Conservation (phyloP, 2,113 vertebrate species). For the Macrotus californicus region DNA sequence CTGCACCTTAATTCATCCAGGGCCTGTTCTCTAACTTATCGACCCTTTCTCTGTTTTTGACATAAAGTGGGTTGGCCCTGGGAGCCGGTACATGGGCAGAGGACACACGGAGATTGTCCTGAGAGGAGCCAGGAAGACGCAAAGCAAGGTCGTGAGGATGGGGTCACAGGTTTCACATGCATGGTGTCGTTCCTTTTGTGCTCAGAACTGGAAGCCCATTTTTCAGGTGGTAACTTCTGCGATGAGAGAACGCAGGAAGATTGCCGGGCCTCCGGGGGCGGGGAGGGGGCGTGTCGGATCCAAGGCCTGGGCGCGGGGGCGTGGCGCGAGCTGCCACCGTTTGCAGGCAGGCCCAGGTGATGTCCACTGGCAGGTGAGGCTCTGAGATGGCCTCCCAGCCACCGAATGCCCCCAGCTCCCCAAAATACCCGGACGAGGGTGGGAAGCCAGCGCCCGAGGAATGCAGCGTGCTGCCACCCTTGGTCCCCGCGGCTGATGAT, state of each 20-base stretch:
- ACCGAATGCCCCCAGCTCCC: rapidly evolving
- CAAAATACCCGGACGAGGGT: rapidly evolving
- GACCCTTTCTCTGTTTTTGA: background rate
- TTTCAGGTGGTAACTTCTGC: background rate
- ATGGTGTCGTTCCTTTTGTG: background rate
- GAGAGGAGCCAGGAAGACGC: background rate
- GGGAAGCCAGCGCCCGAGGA: rapidly evolving
- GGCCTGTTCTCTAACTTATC: rapidly evolving
- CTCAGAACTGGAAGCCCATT: background rate
- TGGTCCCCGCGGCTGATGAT: rapidly evolving
- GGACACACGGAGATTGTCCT: background rate
- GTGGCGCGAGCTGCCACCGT: background rate
- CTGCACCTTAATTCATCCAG: background rate
- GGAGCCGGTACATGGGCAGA: background rate
- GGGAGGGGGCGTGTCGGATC: background rate
- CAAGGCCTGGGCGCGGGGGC: rapidly evolving
- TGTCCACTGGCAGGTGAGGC: rapidly evolving
- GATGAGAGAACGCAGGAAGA: background rate
- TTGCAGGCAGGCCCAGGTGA: rapidly evolving
- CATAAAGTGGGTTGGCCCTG: background rate
- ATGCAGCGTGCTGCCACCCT: rapidly evolving
- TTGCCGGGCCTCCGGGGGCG: rapidly evolving
- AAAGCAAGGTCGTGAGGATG: rapidly evolving
- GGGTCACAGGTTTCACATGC: background rate
- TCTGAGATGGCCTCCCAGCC: background rate